Evolutionary conservation across 35 echinoderm and acorn worm genomes (phyloP).

Genomic region (Acanthaster planci): DNA sequence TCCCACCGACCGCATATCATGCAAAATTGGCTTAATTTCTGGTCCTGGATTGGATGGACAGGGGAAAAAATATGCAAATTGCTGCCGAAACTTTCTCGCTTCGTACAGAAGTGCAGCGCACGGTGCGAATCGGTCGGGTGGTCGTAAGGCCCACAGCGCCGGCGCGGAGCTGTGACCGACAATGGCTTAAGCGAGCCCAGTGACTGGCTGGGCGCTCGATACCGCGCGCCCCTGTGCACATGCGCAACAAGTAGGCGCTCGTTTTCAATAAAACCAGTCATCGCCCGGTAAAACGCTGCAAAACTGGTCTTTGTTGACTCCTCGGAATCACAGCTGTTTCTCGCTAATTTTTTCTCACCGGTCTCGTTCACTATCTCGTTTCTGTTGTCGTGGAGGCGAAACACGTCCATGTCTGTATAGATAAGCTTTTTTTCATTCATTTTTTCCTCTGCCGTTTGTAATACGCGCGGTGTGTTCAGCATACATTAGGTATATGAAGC

Average conservation of each 20-base stretch:
- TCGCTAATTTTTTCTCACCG: slow-evolving; percentile 23
- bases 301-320: slow-evolving; percentile 33
- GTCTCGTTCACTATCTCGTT: slow-evolving; percentile 6
- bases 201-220: slow-evolving; percentile 11
- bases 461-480: too few species aligned
- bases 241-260: slow-evolving; percentile 32
- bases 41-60: too few species aligned
- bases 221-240: not conserved
- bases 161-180: not conserved
- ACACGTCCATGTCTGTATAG: slow-evolving; percentile 14
- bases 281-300: slow-evolving; percentile 27
- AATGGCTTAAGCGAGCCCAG: not conserved
- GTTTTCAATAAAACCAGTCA: slow-evolving; percentile 32
- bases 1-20: too few species aligned
- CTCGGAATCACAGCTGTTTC: slow-evolving; percentile 21
- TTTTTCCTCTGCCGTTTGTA: not conserved
- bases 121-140: too few species aligned
- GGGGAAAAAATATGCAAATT: not conserved
- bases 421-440: not conserved
- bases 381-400: slow-evolving; percentile 6
- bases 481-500: too few species aligned
- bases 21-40: too few species aligned
- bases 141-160: not conserved
- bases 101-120: too few species aligned
- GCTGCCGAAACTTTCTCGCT: not conserved